Evolutionary conservation across 2,797 vertebrate species (phyloP).

Genomic region (Phoxinus dragarum): DNA sequence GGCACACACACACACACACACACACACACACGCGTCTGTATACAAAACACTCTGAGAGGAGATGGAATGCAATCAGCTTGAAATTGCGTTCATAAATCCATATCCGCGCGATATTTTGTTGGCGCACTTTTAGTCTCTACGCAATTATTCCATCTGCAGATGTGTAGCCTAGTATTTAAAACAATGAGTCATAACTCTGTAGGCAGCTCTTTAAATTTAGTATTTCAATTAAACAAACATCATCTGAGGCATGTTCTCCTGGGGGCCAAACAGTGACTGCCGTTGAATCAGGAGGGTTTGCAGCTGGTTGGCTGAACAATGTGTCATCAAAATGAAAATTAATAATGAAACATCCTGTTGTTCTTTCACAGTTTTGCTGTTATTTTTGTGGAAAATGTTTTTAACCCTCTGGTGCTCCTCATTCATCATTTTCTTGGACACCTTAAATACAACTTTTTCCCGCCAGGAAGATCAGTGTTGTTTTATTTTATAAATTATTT

Average conservation of each 20-base stretch:
- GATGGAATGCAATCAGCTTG: conserved; percentile 29
- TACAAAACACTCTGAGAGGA: conserved; percentile 37
- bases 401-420: not conserved
- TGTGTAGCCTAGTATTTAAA: not conserved
- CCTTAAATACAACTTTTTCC: not conserved
- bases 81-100: conserved; percentile 45
- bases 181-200: conserved; percentile 6
- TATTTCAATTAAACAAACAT: conserved; percentile 9
- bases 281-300: not conserved
- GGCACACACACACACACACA: not conserved
- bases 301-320: not conserved
- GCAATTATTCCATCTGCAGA: conserved; percentile 7
- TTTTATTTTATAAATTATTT: not conserved
- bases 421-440: not conserved
- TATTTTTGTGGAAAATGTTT: not conserved
- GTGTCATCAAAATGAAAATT: not conserved
- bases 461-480: not conserved
- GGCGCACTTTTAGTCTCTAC: not conserved
- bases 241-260: not conserved
- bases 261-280: not conserved
- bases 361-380: not conserved
- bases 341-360: not conserved
- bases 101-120: conserved; percentile 10
- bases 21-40: not conserved
- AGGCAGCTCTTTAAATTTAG: conserved; percentile 3